Evolutionary conservation across 2,797 vertebrate genomes (phyloP), one percentile per base, ranked within the genome.

Genomic region (Bucorvus abyssinicus): DNA sequence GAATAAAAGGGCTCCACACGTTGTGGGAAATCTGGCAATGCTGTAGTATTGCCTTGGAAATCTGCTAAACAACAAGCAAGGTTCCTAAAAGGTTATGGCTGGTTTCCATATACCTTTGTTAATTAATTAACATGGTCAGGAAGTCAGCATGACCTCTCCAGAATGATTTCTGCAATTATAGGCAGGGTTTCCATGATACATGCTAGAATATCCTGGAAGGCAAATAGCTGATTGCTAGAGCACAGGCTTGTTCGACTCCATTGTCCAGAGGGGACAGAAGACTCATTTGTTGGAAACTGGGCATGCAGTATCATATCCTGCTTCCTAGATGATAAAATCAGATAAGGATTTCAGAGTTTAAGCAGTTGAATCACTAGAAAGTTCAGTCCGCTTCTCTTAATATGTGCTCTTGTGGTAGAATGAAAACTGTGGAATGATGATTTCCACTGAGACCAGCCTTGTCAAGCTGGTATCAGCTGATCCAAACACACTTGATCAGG

Each of bases 51-150:
- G 78, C 38, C 60, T 92, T 79, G 63, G 74, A 89, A 94, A 93
- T 89, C 38, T 82, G 86, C 42, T 93, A n/a, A 92, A 88, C 42
- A 79, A 64, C 30, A 84, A 61, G 38, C 45, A 93, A 40, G 10
- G 24, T 19, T 89, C 65, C 86, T 79, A 73, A 88, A 86, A 24
- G 18, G 42, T 69, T 90, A 87, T 90, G 89, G 65, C 53, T 73
- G 21, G 21, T 81, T 78, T 64, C 74, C 23, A 24, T 65, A 76
- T 18, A 84, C 29, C 47, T 90, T 93, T 87, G 74, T 92, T 79
- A 94, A 95, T 76, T 87, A 94, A 95, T 88, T 92, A 84, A 47
- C 17, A 42, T 8, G 30, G 55, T 84, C 84, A 82, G 73, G 61
- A 96, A 91, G 52, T 44, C 84, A 89, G 70, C 47, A 84, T 19